A percentile compares a stretch with the other conserved stretches of the same genome.
phyloP scores from a whole-genome alignment of 2,113 vertebrate species.

The Brevimyrus niger region DNA sequence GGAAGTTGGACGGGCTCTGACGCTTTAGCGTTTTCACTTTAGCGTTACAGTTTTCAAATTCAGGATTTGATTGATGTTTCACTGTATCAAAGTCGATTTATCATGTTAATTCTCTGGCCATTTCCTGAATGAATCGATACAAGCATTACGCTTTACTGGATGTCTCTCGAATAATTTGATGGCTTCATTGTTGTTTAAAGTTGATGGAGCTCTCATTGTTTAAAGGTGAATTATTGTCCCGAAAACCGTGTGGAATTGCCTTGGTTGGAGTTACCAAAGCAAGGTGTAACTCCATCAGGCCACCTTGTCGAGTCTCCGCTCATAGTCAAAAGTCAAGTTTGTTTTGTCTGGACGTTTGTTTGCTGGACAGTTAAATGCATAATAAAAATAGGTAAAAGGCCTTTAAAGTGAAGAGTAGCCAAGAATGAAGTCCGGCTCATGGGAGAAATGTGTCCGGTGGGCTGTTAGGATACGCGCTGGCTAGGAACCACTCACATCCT shows the following conservation, averaged over 20 bases:
- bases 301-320: not conserved
- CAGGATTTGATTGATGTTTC: slow-evolving; percentile 28
- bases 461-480: not conserved
- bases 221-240: not conserved
- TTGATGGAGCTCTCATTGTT: not conserved
- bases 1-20: not conserved
- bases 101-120: slow-evolving; percentile 23
- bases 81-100: slow-evolving; percentile 21
- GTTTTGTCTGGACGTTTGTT: not conserved
- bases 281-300: no score
- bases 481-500: not conserved
- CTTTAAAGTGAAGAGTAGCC: not conserved
- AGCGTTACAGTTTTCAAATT: slow-evolving; percentile 5
- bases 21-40: not conserved
- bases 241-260: not conserved
- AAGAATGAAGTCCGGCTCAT: not conserved
- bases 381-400: no score
- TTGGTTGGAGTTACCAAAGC: not conserved
- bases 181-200: slow-evolving; percentile 6
- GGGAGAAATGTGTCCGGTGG: not conserved
- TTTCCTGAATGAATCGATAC: slow-evolving; percentile 24
- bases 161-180: slow-evolving; percentile 18
- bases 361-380: not conserved
- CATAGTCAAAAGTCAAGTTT: not conserved
- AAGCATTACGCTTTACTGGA: slow-evolving; percentile 25